phyloP scores from a whole-genome alignment of 2,113 vertebrate genomes.

The Halcyon senegalensis region DNA sequence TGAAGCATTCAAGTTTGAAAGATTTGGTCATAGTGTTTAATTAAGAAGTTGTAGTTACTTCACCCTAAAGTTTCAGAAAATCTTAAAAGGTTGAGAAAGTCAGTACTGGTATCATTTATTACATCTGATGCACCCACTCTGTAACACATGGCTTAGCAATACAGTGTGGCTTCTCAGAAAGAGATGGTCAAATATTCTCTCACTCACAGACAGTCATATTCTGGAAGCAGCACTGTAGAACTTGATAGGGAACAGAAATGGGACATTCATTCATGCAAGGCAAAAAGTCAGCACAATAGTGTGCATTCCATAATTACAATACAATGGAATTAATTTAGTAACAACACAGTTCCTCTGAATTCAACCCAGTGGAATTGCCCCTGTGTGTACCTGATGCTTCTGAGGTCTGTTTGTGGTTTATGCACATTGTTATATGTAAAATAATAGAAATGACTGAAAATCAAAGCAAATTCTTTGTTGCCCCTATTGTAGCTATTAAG shows the following conservation, averaged over 20 bases:
- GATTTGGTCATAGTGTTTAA: background rate
- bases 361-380: background rate
- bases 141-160: background rate
- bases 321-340: background rate
- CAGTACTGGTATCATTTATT: background rate
- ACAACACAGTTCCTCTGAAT: background rate
- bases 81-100: background rate
- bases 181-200: background rate
- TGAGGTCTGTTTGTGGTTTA: background rate
- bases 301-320: background rate
- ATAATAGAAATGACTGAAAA: background rate
- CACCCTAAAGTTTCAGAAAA: background rate
- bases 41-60: background rate
- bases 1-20: background rate
- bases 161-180: background rate
- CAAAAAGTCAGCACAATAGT: background rate
- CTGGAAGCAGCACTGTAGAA: background rate
- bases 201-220: background rate
- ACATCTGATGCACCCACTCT: background rate
- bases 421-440: background rate
- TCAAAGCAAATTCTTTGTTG: conserved; percentile 2
- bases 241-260: background rate
- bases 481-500: background rate
- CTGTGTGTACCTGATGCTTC: background rate
- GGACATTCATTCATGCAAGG: background rate